Base-by-base conservation (phyloP, 1,140 invertebrate genomes). In the Zelostemma sp. region DNA sequence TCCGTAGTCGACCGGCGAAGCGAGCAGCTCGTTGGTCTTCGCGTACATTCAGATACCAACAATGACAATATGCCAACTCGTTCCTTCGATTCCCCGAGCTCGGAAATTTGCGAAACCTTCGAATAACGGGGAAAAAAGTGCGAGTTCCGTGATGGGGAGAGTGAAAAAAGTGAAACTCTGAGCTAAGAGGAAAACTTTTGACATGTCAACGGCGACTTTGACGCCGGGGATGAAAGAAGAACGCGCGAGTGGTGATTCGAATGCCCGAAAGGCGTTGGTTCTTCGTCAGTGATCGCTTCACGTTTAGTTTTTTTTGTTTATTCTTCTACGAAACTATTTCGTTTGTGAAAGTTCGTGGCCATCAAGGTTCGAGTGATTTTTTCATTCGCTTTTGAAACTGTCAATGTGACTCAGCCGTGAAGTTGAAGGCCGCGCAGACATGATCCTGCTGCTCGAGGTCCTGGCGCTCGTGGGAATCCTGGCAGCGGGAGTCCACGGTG, bases 1-100 rank as follows among this genome's bases (percentile, higher is more conserved):
- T n/a, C 73, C 68, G 75, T 72, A 68, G 55, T 77, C 76, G 72
- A 64, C 80, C 79, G 74, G 82, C 82, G 82, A 83, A 81, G 81
- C 75, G 80, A 80, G 79, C 80, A 74, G 76, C 76, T 81, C 79
- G 73, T 55, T 51, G 57, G 38, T 38, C 51, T 47, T 41, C 31
- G 33, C 43, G 43, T 28, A 4, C 14, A 38, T 38, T 38, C 14
- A 4, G 12, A 38, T 60, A 68, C 61, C 49, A 68, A 68, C 31
- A 59, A 68, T 64, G 60, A 59, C 55, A 59, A 50, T 60, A 12
- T 17, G 45, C 31, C 43, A 35, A 12, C 3, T 38, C 12, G 9
- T 38, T 14, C n/a, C n/a, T 11, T n/a, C 35, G 35, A 38, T 14
- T 11, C 2, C 12, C 12, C 35, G 43, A 16, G 16, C n/a, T 9